Percentiles rank a stretch among this genome's conserved stretches.
Evolutionary conservation across 2,888 invertebrate species (phyloP).

Genomic region (Deilephila elpenor): DNA sequence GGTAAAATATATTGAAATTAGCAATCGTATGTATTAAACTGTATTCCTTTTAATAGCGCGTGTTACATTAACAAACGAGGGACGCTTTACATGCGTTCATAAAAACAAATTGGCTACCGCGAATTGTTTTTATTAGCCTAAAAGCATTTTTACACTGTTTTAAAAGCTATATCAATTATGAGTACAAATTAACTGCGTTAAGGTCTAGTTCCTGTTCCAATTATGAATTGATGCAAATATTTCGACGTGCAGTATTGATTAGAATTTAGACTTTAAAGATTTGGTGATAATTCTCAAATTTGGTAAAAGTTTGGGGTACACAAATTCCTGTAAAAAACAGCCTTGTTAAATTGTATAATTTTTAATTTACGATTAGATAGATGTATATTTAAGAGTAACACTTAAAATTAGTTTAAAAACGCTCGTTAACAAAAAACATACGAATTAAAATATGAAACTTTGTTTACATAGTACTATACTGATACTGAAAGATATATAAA

Average conservation of each 20-base stretch:
- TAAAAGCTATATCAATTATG: slow-evolving; percentile 22
- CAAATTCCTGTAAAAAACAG: too few relatives aligned
- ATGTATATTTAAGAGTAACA: too few relatives aligned
- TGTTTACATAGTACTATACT: too few relatives aligned
- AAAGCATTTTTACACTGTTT: slow-evolving; percentile 53
- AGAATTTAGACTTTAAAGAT: background rate
- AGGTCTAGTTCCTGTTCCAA: background rate
- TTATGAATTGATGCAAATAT: background rate
- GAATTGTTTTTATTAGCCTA: slow-evolving; percentile 62
- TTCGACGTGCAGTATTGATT: background rate
- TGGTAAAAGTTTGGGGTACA: too few relatives aligned
- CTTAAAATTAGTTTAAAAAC: too few relatives aligned
- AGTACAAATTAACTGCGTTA: slow-evolving; percentile 9
- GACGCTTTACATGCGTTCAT: background rate
- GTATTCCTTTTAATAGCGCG: background rate
- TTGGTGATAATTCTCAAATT: background rate
- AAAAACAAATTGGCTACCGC: slow-evolving; percentile 45
- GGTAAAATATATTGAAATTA: too few relatives aligned
- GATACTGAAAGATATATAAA: too few relatives aligned
- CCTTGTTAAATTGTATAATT: too few relatives aligned
- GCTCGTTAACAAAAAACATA: too few relatives aligned
- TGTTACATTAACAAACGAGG: background rate
- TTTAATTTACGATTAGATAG: too few relatives aligned
- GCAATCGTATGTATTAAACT: background rate
- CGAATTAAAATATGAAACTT: too few relatives aligned